Conservation (phyloP, 2,113 vertebrate species). For the Myotis davidii region DNA sequence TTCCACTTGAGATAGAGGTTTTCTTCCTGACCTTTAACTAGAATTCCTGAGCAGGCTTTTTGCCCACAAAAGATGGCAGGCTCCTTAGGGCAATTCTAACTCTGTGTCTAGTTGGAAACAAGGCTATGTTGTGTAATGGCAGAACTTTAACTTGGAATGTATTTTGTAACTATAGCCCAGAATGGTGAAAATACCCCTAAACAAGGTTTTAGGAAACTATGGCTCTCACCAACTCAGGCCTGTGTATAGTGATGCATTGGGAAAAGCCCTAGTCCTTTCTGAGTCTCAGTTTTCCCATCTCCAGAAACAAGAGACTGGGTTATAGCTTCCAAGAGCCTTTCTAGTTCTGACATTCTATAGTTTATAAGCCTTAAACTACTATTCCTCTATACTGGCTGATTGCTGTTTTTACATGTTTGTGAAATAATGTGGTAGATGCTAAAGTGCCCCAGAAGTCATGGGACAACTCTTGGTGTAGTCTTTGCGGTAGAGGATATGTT, state of each 20-base stretch:
- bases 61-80: neutral
- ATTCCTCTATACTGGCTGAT: neutral
- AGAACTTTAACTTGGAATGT: neutral
- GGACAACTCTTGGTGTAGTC: neutral
- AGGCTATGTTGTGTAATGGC: neutral
- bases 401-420: neutral
- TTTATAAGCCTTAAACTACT: neutral
- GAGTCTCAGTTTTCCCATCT: neutral
- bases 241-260: neutral
- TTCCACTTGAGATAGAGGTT: neutral
- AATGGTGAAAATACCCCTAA: neutral
- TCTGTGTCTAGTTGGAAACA: constrained; percentile 24
- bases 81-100: neutral
- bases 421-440: neutral
- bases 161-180: neutral
- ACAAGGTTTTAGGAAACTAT: neutral
- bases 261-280: neutral
- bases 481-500: neutral
- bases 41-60: neutral
- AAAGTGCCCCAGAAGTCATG: neutral
- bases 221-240: neutral
- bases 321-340: neutral
- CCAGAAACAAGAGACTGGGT: neutral
- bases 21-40: constrained; percentile 1
- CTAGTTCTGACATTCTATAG: neutral